A percentile compares a stretch with the other conserved stretches of the same genome.
Evolutionary conservation across 2,113 vertebrate species (phyloP).

Genomic region (Numida meleagris): DNA sequence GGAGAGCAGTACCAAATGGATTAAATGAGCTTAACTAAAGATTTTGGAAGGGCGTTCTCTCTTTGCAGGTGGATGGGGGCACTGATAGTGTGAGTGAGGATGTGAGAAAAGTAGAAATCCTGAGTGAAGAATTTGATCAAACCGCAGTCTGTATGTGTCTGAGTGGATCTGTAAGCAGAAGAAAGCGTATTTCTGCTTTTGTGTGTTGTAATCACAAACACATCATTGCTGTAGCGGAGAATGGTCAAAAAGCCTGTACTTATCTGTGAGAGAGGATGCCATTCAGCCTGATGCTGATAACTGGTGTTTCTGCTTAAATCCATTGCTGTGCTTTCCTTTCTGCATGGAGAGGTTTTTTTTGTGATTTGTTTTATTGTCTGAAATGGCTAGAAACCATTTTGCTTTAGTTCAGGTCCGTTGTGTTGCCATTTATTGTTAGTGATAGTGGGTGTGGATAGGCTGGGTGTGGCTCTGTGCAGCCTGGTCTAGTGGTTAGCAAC

Average conservation of each 20-base stretch:
- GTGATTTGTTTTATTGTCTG: slow-evolving; percentile 1
- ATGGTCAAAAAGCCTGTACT: background rate
- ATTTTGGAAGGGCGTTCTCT: background rate
- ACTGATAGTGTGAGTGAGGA: background rate
- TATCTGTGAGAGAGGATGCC: background rate
- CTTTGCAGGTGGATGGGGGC: background rate
- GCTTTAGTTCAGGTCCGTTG: background rate
- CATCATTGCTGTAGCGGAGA: background rate
- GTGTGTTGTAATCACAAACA: background rate
- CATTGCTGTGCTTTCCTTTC: background rate
- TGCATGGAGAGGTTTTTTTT: background rate
- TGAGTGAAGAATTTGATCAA: background rate
- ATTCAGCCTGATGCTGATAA: background rate
- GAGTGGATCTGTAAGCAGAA: background rate
- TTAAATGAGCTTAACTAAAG: background rate
- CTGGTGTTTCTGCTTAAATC: background rate
- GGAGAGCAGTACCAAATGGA: background rate
- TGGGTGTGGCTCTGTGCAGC: no score
- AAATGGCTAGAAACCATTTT: slow-evolving; percentile 5
- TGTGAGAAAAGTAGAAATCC: background rate
- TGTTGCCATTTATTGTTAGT: slow-evolving; percentile 10
- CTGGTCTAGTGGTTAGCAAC: no score
- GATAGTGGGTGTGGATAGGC: no score
- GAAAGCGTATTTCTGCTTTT: background rate
- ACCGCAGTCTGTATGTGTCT: background rate